These are phyloP conservation scores for Biston stratarius DNA, from an alignment of 2,888 invertebrate species.

Conservation along the genomic window DNA sequence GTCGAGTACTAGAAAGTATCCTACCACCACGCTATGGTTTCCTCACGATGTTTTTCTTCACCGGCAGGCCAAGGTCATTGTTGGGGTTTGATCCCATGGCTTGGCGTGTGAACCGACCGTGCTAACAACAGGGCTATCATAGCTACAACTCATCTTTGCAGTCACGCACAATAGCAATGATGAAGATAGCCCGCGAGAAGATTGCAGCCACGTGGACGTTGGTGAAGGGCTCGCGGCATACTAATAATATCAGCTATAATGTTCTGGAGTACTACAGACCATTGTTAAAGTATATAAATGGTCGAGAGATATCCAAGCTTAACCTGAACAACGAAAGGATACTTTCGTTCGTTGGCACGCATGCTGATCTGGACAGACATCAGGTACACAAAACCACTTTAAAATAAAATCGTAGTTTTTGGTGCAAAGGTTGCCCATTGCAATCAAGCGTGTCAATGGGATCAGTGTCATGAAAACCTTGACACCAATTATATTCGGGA, in stretches of 20 bases:
- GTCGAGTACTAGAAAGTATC: too few species aligned
- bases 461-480: too few species aligned
- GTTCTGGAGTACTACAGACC: conserved; percentile 72
- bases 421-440: too few species aligned
- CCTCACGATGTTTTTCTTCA: too few species aligned
- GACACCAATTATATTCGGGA: too few species aligned
- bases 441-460: too few species aligned
- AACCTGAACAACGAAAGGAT: conserved; percentile 69
- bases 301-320: conserved; percentile 71
- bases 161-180: conserved; percentile 78
- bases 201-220: conserved; percentile 69
- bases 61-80: too few species aligned
- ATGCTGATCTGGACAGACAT: conserved; percentile 71
- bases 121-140: too few species aligned
- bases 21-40: too few species aligned
- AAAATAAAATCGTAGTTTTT: not conserved
- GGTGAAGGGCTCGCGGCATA: conserved; percentile 55
- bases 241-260: conserved; percentile 53
- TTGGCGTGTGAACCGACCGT: too few species aligned
- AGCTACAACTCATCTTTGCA: conserved; percentile 46
- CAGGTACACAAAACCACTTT: conserved; percentile 56
- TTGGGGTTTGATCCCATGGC: too few species aligned
- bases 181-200: conserved; percentile 73
- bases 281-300: conserved; percentile 73
- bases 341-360: conserved; percentile 72